phyloP scores from a whole-genome alignment of 2,113 vertebrate species.

The Gyps fulvus region DNA sequence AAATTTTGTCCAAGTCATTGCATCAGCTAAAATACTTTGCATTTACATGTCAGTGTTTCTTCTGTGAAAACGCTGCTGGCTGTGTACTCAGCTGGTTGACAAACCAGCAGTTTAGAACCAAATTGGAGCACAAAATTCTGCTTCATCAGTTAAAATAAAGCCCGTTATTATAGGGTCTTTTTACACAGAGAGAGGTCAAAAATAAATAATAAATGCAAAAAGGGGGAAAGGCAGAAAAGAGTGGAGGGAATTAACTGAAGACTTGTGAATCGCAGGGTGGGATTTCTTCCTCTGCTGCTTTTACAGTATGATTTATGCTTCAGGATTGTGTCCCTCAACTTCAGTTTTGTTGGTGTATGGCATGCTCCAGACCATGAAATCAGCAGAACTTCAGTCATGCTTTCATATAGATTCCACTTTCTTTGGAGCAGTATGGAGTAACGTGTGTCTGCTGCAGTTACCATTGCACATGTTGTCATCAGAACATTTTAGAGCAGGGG shows the following conservation, averaged over 20 bases:
- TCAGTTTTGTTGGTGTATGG: slow-evolving; percentile 22
- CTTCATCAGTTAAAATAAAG: neutral
- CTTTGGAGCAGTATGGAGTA: neutral
- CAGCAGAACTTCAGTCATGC: slow-evolving; percentile 44
- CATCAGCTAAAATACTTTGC: neutral
- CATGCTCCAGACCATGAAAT: slow-evolving; percentile 5
- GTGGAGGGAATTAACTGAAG: neutral
- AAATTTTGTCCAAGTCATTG: neutral
- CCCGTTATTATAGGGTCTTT: neutral
- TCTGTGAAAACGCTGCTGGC: neutral
- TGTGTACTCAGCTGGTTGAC: neutral
- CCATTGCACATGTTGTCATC: neutral
- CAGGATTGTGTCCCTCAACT: slow-evolving; percentile 18
- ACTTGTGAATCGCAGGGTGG: neutral
- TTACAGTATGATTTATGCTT: slow-evolving; percentile 36
- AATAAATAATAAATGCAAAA: neutral
- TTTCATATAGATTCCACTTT: slow-evolving; percentile 39
- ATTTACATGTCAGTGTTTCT: neutral
- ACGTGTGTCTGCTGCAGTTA: neutral
- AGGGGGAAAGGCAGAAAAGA: neutral
- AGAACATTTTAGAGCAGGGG: neutral
- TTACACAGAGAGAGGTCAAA: slow-evolving; percentile 58
- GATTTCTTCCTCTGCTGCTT: slow-evolving; percentile 48
- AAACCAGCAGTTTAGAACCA: neutral
- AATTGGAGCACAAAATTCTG: neutral